Evolutionary conservation across 2,888 invertebrate species (phyloP).

Genomic region (Cristatella mucedo): DNA sequence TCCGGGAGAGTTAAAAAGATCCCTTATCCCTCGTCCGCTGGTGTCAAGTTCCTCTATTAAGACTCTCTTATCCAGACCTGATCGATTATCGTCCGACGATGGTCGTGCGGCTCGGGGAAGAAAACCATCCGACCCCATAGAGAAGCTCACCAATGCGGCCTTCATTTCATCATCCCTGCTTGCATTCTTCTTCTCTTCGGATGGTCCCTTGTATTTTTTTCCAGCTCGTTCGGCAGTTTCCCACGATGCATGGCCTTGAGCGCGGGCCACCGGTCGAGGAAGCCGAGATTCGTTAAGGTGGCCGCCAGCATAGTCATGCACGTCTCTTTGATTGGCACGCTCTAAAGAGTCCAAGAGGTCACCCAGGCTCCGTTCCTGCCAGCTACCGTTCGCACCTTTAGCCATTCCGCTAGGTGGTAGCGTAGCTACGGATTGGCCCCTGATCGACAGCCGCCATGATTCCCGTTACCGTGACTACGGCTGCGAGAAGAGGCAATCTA

Average conservation of each 20-base stretch:
- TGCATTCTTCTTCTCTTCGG: not conserved
- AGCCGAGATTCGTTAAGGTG: constrained; percentile 30
- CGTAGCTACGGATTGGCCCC: no score
- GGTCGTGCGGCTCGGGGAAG: no score
- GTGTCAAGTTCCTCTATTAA: constrained; percentile 7
- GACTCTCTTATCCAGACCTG: constrained; percentile 2
- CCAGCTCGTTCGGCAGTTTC: constrained; percentile 15
- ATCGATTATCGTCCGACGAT: no score
- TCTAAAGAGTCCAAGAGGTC: constrained; percentile 24
- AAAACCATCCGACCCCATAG: constrained; percentile 25
- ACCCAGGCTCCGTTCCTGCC: no score
- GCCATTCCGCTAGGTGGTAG: no score
- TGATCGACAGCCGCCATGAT: no score
- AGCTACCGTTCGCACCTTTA: no score
- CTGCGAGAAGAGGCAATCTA: no score
- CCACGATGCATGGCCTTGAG: constrained; percentile 17
- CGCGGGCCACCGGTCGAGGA: constrained; percentile 15
- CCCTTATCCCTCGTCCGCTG: constrained; percentile 3
- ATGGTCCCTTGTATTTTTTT: not conserved
- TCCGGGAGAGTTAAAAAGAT: not conserved
- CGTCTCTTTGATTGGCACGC: constrained; percentile 25
- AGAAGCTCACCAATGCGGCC: constrained; percentile 24
- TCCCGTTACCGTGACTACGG: no score
- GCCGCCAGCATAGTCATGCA: constrained; percentile 25
- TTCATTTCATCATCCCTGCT: constrained; percentile 17